A percentile compares a stretch with the other conserved stretches of the same genome.
These are phyloP conservation scores for Murina feae DNA, from an alignment of 2,113 vertebrate genomes.

Conservation along the genomic window DNA sequence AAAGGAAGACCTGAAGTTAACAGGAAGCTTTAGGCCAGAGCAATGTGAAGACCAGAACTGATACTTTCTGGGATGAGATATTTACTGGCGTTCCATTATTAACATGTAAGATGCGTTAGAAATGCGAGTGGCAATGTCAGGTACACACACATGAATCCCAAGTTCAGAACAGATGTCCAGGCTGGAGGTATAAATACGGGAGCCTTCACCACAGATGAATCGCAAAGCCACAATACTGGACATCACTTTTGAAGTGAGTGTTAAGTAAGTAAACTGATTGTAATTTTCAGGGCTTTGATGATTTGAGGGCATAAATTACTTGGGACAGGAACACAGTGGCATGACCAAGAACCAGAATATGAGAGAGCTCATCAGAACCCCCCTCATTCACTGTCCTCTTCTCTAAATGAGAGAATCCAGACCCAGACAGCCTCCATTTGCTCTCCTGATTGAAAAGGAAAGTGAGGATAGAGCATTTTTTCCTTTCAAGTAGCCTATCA, in stretches of 20 bases:
- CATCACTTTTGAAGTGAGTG: neutral
- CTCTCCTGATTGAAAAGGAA: neutral
- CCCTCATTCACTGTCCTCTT: neutral
- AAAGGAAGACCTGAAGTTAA: neutral
- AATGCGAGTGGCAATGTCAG: accelerated
- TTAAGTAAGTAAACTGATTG: neutral
- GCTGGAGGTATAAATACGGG: neutral
- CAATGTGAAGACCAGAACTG: neutral
- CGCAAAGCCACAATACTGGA: neutral
- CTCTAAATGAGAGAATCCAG: neutral
- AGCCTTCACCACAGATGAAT: neutral
- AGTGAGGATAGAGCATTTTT: neutral
- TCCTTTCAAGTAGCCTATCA: neutral
- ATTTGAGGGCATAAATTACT: neutral
- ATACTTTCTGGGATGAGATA: neutral
- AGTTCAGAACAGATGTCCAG: neutral
- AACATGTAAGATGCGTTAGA: neutral
- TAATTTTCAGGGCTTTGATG: neutral
- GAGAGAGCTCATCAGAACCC: neutral
- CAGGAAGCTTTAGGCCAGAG: neutral
- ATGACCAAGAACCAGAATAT: neutral
- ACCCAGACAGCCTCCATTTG: neutral
- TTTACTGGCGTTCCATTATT: too few species aligned
- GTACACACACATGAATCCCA: neutral
- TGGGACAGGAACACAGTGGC: neutral